Base-by-base conservation (phyloP, 2,888 invertebrate genomes). In the Drosophila kambysellisi region DNA sequence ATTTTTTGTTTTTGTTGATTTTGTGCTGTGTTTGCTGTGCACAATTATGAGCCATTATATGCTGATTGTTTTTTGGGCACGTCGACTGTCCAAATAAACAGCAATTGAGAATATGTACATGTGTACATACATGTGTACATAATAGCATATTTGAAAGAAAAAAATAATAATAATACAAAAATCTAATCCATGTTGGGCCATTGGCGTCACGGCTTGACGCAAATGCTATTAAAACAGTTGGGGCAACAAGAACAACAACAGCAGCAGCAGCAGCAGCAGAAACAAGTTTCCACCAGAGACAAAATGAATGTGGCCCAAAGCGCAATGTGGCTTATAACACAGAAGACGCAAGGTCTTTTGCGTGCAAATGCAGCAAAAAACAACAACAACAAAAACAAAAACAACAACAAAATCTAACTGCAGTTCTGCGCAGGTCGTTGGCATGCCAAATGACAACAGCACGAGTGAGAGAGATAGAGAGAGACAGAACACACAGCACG, bases 381-480 rank as follows among this genome's bases (percentile, higher is more conserved):
- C 64, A 41, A 71, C 82, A 41, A 71, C 82, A 87, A 33, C 52
- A 32, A 8, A 29, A 61, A 15, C 39, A 62, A 25, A 37, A 56
- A 70, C 62, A 43, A 57, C 43, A 50, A 29, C 63, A 66, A 72
- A 83, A 89, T 80, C 83, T 90, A 88, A 81, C 83, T 82, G 89
- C 90, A 88, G 74, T 81, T 89, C 84, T 89, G 88, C 91, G 89
- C 84, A 84, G 84, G 88, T 90, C 89, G 90, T 90, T 88, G 91
- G 76, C 85, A 81, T 81, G 56, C 41, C 72, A 78, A 83, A 72
- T 82, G 70, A 69, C 67, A 59, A 74, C 35, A 43, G 37, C 15
- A n/a, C 41, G 39, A 57, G 41, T 39, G 58, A 61, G 67, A 52
- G 41, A 67, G 12, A 62, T 46, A 52, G 50, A 37, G 60, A 59